Percentiles rank a stretch among this genome's conserved stretches.
phyloP scores from a whole-genome alignment of 2,888 invertebrate species.

The Apamea anceps region DNA sequence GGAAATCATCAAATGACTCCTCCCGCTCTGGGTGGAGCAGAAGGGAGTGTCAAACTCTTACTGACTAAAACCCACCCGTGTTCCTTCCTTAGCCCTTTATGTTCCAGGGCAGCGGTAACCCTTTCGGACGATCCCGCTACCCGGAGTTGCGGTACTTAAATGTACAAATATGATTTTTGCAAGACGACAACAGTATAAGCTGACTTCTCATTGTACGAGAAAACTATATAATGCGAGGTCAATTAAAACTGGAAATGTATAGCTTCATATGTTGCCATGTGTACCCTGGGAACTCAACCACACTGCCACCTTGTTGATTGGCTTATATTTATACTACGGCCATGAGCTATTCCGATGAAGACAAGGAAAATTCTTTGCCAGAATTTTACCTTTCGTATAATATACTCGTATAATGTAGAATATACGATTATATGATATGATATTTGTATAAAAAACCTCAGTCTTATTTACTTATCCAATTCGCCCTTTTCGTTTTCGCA shows the following conservation, averaged over 20 bases:
- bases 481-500: constrained; percentile 20
- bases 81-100: no score
- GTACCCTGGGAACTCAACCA: neutral
- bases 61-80: no score
- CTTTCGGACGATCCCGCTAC: no score
- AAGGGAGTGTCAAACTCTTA: no score
- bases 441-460: constrained; percentile 39
- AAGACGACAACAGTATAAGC: neutral
- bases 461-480: constrained; percentile 43
- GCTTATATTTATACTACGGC: neutral
- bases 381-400: neutral
- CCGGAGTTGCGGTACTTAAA: no score
- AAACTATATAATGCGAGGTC: neutral
- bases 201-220: neutral
- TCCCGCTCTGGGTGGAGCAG: no score
- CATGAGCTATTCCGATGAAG: neutral
- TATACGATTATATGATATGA: constrained; percentile 18
- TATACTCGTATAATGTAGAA: neutral
- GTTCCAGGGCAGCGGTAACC: no score
- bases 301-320: neutral
- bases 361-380: neutral
- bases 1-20: no score
- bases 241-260: neutral
- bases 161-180: neutral
- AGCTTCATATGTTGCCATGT: neutral